Percentiles rank a stretch among this genome's conserved stretches.
Evolutionary conservation across 2,797 vertebrate genomes (phyloP).

Genomic region (Gadopsis bispinosus): DNA sequence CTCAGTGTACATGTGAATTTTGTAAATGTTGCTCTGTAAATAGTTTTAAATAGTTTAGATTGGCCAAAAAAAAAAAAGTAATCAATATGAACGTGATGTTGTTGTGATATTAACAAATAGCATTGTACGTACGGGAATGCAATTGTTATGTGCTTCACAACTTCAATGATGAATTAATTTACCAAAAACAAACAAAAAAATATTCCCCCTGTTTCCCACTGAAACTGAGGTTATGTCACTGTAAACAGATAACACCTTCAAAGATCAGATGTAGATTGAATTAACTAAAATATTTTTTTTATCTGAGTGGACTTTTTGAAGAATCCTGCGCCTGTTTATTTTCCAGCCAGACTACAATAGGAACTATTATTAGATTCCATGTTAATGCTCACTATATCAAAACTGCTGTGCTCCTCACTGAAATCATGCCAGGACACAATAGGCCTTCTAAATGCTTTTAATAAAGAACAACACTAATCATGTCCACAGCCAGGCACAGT

Average conservation of each 20-base stretch:
- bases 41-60: background rate
- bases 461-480: background rate
- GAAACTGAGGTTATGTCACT: slow-evolving; percentile 1
- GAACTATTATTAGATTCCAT: background rate
- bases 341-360: background rate
- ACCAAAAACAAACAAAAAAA: background rate
- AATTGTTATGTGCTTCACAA: background rate
- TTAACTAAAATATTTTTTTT: background rate
- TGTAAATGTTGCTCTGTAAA: background rate
- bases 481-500: background rate
- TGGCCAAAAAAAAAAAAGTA: background rate
- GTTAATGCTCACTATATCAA: background rate
- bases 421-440: background rate
- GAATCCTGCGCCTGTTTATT: background rate
- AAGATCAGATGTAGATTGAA: background rate
- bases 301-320: background rate
- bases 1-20: background rate
- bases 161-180: background rate
- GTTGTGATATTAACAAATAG: background rate
- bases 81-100: background rate
- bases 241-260: background rate
- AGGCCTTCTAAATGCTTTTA: background rate
- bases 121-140: background rate
- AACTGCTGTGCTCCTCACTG: background rate
- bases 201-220: background rate